phyloP scores from a whole-genome alignment of 1,140 invertebrate genomes.

The Bombus vancouverensis region DNA sequence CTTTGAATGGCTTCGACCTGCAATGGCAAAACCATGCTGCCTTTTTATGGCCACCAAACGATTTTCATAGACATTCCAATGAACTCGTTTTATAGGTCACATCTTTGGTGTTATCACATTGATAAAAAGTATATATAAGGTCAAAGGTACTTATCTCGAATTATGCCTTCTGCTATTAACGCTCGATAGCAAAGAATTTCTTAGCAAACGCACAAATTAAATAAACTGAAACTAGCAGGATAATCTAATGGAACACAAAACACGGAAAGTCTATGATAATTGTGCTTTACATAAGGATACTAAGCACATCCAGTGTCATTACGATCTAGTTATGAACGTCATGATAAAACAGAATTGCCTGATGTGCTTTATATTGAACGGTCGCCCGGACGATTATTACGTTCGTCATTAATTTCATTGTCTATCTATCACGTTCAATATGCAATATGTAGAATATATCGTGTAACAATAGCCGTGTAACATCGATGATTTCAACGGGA shows the following conservation, averaged over 20 bases:
- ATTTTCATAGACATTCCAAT: too few relatives aligned
- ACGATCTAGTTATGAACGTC: neutral
- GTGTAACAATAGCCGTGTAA: neutral
- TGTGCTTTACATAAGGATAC: neutral
- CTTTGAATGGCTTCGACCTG: too few relatives aligned
- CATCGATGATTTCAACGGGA: neutral
- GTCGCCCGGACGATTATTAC: neutral
- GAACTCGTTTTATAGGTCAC: too few relatives aligned
- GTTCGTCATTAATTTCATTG: conserved; percentile 15
- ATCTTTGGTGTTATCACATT: too few relatives aligned
- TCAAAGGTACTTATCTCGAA: too few relatives aligned
- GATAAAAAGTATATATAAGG: too few relatives aligned
- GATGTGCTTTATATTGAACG: neutral
- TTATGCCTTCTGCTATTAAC: too few relatives aligned
- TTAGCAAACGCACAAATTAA: neutral
- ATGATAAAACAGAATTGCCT: conserved; percentile 5
- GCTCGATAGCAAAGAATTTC: neutral
- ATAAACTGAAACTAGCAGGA: neutral
- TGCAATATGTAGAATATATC: neutral
- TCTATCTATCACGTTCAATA: neutral
- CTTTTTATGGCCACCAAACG: too few relatives aligned
- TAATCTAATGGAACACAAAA: neutral
- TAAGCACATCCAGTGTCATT: neutral
- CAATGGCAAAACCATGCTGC: too few relatives aligned
- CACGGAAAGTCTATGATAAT: neutral